phyloP scores from a whole-genome alignment of 2,888 invertebrate genomes.

The Geophilus truncorum region DNA sequence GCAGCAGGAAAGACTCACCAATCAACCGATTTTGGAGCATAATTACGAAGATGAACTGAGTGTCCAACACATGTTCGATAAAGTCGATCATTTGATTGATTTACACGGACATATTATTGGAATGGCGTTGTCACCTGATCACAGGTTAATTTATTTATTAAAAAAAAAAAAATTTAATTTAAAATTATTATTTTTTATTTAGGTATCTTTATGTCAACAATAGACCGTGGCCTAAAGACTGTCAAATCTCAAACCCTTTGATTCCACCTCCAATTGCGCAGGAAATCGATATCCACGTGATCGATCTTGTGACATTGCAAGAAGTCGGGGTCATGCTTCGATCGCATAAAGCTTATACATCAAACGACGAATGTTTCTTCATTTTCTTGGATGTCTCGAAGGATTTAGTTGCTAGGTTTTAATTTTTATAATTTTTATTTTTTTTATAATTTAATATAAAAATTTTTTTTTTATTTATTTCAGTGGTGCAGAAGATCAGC shows the following conservation, averaged over 20 bases:
- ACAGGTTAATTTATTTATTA: conserved; percentile 55
- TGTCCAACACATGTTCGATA: conserved; percentile 59
- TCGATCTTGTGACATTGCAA: conserved; percentile 68
- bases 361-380: conserved; percentile 78
- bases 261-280: conserved; percentile 78
- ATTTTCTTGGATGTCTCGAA: conserved; percentile 77
- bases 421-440: neutral
- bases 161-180: too few relatives aligned
- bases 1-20: neutral
- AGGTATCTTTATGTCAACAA: conserved; percentile 74
- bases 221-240: conserved; percentile 73
- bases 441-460: neutral
- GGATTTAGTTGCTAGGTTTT: conserved; percentile 74
- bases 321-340: conserved; percentile 69
- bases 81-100: conserved; percentile 73
- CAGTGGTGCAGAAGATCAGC: conserved; percentile 77
- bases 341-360: conserved; percentile 74
- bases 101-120: conserved; percentile 81
- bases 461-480: conserved; percentile 42
- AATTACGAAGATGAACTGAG: conserved; percentile 64
- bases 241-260: conserved; percentile 66
- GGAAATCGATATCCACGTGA: conserved; percentile 81
- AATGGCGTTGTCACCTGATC: conserved; percentile 78
- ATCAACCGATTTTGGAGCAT: conserved; percentile 52
- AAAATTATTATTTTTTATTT: too few relatives aligned